Evolutionary conservation across 2,113 vertebrate genomes (phyloP).

Genomic region (Machaerirhynchus nigripectus): DNA sequence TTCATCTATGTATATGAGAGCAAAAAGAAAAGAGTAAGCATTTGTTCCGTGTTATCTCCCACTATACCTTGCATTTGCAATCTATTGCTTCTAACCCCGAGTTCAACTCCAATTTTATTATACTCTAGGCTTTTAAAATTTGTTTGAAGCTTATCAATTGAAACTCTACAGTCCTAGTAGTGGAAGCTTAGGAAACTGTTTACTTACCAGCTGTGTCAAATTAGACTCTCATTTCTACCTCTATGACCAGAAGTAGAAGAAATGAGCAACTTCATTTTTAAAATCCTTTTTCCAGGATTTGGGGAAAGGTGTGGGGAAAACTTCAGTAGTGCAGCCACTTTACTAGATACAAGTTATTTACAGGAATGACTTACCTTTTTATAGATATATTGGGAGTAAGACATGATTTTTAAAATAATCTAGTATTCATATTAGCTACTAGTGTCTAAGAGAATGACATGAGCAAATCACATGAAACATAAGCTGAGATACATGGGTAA

Average conservation of each 20-base stretch:
- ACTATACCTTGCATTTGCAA: not conserved
- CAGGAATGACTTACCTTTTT: not conserved
- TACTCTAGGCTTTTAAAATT: not conserved
- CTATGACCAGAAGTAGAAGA: not conserved
- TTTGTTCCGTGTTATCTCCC: not conserved
- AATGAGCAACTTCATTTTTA: not conserved
- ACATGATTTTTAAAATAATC: not conserved
- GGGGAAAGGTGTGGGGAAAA: rapidly evolving
- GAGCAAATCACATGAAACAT: not conserved
- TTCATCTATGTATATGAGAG: not conserved
- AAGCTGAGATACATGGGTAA: not conserved
- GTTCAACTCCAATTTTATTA: not conserved
- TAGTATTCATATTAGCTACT: not conserved
- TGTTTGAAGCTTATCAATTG: slow-evolving; percentile 26
- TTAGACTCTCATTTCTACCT: not conserved
- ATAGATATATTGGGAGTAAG: not conserved
- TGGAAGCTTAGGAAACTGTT: not conserved
- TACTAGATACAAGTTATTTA: not conserved
- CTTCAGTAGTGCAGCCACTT: not conserved
- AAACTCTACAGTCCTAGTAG: not conserved
- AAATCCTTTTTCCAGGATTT: not conserved
- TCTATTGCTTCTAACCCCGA: not conserved
- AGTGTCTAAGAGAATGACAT: not conserved
- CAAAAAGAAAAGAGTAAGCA: not conserved
- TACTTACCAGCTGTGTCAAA: not conserved